A percentile compares a stretch with the other conserved stretches of the same genome.
Conservation (phyloP, 1,140 invertebrate genomes). For the Drosophila kepulauana region DNA sequence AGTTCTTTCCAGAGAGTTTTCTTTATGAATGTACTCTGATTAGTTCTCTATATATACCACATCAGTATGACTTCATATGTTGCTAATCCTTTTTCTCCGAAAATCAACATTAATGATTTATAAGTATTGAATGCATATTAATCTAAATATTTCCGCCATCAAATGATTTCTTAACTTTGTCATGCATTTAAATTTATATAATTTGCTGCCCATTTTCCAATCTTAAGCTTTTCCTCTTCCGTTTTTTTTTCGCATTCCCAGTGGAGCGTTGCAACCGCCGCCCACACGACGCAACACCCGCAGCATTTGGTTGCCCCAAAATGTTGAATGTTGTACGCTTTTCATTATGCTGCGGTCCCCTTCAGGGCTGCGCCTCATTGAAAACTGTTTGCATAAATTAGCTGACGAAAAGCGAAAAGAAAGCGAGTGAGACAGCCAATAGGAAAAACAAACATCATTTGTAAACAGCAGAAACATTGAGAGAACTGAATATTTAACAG, state of each 20-base stretch:
- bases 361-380: constrained; percentile 56
- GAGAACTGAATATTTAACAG: constrained; percentile 30
- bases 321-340: not conserved
- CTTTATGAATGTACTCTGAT: not conserved
- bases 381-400: constrained; percentile 82
- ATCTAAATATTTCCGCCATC: constrained; percentile 6
- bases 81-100: no score
- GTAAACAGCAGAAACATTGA: constrained; percentile 47
- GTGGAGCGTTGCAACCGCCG: constrained; percentile 36
- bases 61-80: no score
- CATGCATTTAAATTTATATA: constrained; percentile 32
- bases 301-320: constrained; percentile 5
- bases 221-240: constrained; percentile 18
- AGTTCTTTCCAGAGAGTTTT: not conserved
- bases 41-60: no score
- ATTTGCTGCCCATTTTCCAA: constrained; percentile 31
- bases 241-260: constrained; percentile 56
- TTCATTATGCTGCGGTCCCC: constrained; percentile 44
- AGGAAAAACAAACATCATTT: constrained; percentile 67
- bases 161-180: constrained; percentile 26
- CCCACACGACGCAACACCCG: constrained; percentile 8
- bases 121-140: not conserved
- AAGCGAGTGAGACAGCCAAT: constrained; percentile 25
- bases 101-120: not conserved
- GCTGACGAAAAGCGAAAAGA: constrained; percentile 50